Base-by-base conservation (phyloP, 2,888 invertebrate species). In the Phaedon cochleariae region DNA sequence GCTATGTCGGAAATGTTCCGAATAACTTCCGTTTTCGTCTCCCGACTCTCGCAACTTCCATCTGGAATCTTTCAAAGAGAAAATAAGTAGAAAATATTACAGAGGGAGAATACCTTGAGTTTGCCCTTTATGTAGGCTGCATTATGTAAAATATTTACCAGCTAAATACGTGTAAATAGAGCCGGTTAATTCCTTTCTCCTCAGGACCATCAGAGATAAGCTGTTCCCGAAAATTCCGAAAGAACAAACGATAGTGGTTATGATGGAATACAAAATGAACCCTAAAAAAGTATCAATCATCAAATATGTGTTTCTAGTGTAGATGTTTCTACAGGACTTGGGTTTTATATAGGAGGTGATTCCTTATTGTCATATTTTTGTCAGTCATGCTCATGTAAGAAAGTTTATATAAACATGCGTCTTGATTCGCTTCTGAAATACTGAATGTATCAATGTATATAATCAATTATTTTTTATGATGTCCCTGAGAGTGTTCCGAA, bases 131-230 rank as follows among this genome's bases (percentile, higher is more conserved):
- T 21, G 10, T 1, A 9, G 10, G 7, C 20, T 20, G n/a, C 22
- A 20, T 10, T 54, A 15, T 21, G 17, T 18, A 18, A 20, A 29
- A 45, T 22, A 12, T 68, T 69, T 72, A 82, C 83, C 81, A 69
- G 79, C 73, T 63, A 83, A 73, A 73, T 83, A 82, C 37, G 80
- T 81, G 65, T 80, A 82, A 37, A 80, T 77, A 21, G 82, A 82
- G 45, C 80, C 76, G 29, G 75, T 77, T 22, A 80, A 67, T 65
- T 80, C 77, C 63, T 73, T 75, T 51, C 76, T 74, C 60, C 66
- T 72, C 20, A 81, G 71, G 51, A 82, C 80, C 51, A 75, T 61
- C 18, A 82, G 72, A 2, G 79, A 80, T 49, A 82, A 67, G 15
- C 73, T 64, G 64, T 83, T 82, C 10, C 79, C 80, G 48, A 79